Evolutionary conservation across 2,797 vertebrate genomes (phyloP).

Genomic region (Sebastes hubbsi): DNA sequence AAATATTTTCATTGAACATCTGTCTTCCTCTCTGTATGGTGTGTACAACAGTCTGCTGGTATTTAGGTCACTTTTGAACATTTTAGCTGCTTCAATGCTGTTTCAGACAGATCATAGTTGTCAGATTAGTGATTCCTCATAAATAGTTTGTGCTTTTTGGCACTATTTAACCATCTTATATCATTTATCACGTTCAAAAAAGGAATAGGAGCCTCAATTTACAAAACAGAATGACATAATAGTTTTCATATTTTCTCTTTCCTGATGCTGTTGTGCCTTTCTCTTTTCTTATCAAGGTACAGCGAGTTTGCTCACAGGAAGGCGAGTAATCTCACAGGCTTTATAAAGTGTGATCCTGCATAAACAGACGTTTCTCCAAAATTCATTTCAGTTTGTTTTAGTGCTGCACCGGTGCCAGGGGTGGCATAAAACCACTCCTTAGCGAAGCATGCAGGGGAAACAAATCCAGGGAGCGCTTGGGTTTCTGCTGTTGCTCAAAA

Average conservation of each 20-base stretch:
- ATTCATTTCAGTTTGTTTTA: conserved; percentile 40
- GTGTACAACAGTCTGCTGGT: background rate
- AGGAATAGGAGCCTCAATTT: background rate
- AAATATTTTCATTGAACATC: background rate
- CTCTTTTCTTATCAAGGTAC: background rate
- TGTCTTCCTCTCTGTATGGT: background rate
- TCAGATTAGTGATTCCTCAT: background rate
- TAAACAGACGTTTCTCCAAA: conserved; percentile 27
- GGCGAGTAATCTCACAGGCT: conserved; percentile 34
- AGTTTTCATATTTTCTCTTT: background rate
- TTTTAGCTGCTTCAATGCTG: background rate
- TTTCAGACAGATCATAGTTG: background rate
- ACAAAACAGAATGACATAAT: background rate
- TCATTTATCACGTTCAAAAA: background rate
- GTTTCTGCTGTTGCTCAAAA: conserved; percentile 43
- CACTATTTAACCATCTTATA: background rate
- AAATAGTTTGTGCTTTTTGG: background rate
- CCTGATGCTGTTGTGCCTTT: background rate
- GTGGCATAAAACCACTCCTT: conserved; percentile 19
- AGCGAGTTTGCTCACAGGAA: conserved; percentile 7
- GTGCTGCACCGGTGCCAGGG: background rate
- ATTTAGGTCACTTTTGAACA: background rate
- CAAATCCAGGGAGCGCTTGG: conserved; percentile 23
- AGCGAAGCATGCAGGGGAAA: conserved; percentile 26
- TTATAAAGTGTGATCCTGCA: conserved; percentile 41